Percentiles rank a stretch among this genome's conserved stretches.
Conservation (phyloP, 92 coral and sea anemone species). For the Muricea muricata region DNA sequence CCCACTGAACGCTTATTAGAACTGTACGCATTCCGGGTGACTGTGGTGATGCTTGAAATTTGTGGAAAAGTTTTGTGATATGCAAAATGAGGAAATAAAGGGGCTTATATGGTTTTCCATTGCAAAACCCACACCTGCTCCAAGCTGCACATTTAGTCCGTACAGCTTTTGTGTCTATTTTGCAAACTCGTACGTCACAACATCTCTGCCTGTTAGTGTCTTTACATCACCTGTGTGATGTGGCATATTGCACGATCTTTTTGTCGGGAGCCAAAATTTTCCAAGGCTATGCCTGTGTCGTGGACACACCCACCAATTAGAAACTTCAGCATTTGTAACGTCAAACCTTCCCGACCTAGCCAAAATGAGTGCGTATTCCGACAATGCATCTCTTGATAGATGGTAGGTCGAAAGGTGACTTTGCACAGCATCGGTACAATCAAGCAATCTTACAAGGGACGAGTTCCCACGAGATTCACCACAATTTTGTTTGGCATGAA, state of each 20-base stretch:
- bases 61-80: too few species aligned
- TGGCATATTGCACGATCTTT: background rate
- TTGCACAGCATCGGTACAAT: conserved; percentile 6
- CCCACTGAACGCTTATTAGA: too few species aligned
- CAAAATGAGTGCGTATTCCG: conserved; percentile 1
- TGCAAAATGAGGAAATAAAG: too few species aligned
- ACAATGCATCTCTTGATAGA: background rate
- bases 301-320: background rate
- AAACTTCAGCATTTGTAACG: background rate
- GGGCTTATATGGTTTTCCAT: too few species aligned
- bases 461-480: conserved; percentile 31
- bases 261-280: conserved; percentile 14
- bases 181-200: background rate
- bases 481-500: background rate
- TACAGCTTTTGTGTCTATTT: conserved; percentile 10
- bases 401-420: conserved; percentile 20
- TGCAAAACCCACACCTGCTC: conserved; percentile 29
- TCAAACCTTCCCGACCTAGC: conserved; percentile 26
- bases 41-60: too few species aligned
- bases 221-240: background rate
- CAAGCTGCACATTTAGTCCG: conserved; percentile 17
- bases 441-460: background rate
- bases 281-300: conserved; percentile 11
- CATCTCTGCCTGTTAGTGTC: conserved; percentile 23
- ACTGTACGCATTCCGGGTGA: too few species aligned